Conservation (phyloP, 2,888 invertebrate species). For the Melanargia galathea region DNA sequence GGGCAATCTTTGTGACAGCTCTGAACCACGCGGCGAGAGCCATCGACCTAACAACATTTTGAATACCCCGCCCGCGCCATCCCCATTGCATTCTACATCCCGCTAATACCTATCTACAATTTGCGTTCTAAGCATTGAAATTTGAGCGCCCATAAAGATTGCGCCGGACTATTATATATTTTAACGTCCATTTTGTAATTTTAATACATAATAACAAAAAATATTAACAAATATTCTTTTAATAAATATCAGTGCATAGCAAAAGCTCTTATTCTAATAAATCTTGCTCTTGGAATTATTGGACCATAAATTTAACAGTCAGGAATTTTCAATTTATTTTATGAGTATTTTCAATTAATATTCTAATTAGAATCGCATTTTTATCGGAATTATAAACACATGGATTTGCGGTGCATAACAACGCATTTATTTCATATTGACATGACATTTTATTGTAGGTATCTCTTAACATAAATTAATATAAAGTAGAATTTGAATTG, state of each 20-base stretch:
- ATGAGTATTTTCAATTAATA: not conserved
- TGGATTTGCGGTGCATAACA: constrained; percentile 45
- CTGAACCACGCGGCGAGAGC: no score
- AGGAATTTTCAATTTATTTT: not conserved
- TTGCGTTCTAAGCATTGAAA: no score
- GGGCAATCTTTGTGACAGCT: no score
- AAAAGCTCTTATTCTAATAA: not conserved
- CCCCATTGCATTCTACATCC: no score
- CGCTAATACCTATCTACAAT: no score
- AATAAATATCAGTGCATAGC: not conserved
- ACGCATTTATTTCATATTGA: constrained; percentile 66
- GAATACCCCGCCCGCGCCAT: no score
- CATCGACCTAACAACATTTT: no score
- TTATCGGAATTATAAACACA: constrained; percentile 36
- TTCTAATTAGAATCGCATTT: constrained; percentile 35
- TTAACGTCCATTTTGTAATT: constrained; percentile 4
- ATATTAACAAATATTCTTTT: not conserved
- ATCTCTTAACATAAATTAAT: constrained; percentile 51
- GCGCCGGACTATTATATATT: no score
- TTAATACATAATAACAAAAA: not conserved
- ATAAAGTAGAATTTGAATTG: constrained; percentile 60
- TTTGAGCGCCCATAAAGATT: no score
- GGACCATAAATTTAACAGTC: not conserved
- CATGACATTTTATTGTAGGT: constrained; percentile 43
- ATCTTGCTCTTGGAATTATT: not conserved